Evolutionary conservation across 2,888 invertebrate species (phyloP), one percentile per base, ranked within the genome.

Genomic region (Callimorpha dominula): DNA sequence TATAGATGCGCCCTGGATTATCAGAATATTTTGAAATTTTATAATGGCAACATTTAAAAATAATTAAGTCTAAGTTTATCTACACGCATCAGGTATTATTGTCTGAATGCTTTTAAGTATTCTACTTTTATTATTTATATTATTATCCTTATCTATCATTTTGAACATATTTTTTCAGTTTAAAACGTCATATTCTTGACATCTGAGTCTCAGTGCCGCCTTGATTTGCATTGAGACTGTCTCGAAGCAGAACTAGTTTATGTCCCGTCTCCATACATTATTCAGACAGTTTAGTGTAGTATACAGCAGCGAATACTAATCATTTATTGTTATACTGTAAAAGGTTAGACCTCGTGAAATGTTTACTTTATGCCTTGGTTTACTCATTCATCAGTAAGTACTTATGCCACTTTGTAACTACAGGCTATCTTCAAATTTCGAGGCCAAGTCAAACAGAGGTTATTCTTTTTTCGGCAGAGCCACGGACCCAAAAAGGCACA

Each of bases 281-380:
- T 76, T 74, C 70, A 72, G 70, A 60, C 74, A 70, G 72, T 71
- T 75, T 60, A 54, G 52, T 52, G 60, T 65, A 76, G 72, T 70
- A 77, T 78, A 79, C 70, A 71, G 72, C 64, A 57, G 66, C 42
- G 83, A 83, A 81, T 81, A 81, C 76, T 83, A 72, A 81, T 64
- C 64, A 20, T 52, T 64, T 42, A 52, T 42, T 12, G 49, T 17
- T 57, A 8, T n/a, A 54, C 43, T 65, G 31, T 65, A 11, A 52
- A 69, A 70, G 40, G 40, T 69, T 17, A 54, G 43, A 43, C 54
- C 31, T 64, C 70, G 42, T 68, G 31, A 62, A 15, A 40, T n/a
- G 57, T 17, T 42, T 11, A 11, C 17, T 43, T 54, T 14, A 42
- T 14, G 42, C 17, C n/a, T n/a, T 11, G 9, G 31, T 31, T 31